Conservation (phyloP, 1,140 invertebrate species). For the Sminthurinus signatus region DNA sequence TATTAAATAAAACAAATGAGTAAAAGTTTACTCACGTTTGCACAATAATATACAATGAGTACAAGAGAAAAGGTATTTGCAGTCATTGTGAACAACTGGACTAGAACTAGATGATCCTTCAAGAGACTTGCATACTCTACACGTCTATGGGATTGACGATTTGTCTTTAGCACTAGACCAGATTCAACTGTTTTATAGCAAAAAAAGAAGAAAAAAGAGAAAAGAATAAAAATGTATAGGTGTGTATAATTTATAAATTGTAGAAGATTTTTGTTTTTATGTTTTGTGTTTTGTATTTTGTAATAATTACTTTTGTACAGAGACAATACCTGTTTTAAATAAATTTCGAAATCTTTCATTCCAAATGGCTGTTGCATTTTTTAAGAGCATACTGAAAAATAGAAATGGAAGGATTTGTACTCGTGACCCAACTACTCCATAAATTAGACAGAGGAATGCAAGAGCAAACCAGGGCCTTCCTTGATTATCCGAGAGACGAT, state of each 20-base stretch:
- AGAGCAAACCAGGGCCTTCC: background rate
- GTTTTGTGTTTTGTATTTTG: background rate
- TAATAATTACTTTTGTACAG: background rate
- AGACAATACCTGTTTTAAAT: conserved; percentile 10
- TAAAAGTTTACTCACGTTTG: conserved; percentile 16
- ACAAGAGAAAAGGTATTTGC: conserved; percentile 21
- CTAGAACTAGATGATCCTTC: conserved; percentile 31
- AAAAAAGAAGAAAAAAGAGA: too few relatives aligned
- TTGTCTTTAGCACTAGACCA: background rate
- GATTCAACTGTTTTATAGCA: background rate
- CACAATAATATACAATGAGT: conserved; percentile 17
- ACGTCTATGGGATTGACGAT: conserved; percentile 5
- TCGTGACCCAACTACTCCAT: background rate
- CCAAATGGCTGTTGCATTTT: conserved; percentile 29
- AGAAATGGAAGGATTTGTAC: conserved; percentile 28
- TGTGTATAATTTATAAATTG: too few relatives aligned
- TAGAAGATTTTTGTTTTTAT: background rate
- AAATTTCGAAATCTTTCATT: conserved; percentile 27
- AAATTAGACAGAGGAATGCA: background rate
- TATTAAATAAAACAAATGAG: too few relatives aligned
- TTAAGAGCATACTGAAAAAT: conserved; percentile 24
- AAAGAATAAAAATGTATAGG: too few relatives aligned
- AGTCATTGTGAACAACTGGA: conserved; percentile 32
- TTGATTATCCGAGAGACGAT: too few relatives aligned
- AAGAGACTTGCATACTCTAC: conserved; percentile 16